These are phyloP conservation scores for Acanthopagrus latus DNA, from an alignment of 2,797 vertebrate species.

Conservation along the genomic window DNA sequence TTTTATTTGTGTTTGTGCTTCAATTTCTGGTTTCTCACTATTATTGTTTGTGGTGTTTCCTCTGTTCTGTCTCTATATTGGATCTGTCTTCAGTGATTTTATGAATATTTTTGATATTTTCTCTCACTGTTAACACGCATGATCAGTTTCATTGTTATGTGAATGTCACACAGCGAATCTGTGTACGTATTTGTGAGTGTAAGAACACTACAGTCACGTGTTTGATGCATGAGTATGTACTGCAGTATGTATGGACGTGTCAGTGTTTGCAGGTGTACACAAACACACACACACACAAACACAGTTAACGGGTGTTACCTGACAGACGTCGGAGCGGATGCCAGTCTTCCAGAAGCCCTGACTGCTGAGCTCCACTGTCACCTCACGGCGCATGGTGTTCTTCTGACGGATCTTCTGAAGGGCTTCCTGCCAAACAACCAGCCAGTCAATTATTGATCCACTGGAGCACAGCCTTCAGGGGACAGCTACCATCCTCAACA, in stretches of 20 bases:
- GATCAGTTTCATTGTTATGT: neutral
- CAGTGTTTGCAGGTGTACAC: neutral
- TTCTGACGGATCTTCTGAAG: constrained; percentile 99
- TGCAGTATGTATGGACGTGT: constrained; percentile 3
- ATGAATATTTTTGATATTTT: neutral
- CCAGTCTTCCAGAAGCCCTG: constrained; percentile 99
- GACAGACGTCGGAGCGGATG: constrained; percentile 97
- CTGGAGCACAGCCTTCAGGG: constrained; percentile 51
- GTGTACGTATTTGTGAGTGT: neutral
- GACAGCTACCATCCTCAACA: constrained; percentile 56
- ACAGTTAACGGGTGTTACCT: constrained; percentile 83
- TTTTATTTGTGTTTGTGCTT: too few relatives aligned
- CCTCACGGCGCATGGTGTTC: constrained; percentile 98
- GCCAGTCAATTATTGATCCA: constrained; percentile 77
- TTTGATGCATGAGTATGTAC: neutral
- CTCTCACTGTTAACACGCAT: neutral
- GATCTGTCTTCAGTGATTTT: neutral
- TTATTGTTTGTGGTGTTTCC: neutral
- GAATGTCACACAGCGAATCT: neutral
- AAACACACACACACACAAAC: neutral
- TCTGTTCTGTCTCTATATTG: neutral
- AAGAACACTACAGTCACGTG: neutral
- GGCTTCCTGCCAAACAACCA: constrained; percentile 88
- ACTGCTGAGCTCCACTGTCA: constrained; percentile 98
- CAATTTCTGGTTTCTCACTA: too few relatives aligned